phyloP scores from a whole-genome alignment of 2,797 vertebrate species.

The Sebastes nivosus region DNA sequence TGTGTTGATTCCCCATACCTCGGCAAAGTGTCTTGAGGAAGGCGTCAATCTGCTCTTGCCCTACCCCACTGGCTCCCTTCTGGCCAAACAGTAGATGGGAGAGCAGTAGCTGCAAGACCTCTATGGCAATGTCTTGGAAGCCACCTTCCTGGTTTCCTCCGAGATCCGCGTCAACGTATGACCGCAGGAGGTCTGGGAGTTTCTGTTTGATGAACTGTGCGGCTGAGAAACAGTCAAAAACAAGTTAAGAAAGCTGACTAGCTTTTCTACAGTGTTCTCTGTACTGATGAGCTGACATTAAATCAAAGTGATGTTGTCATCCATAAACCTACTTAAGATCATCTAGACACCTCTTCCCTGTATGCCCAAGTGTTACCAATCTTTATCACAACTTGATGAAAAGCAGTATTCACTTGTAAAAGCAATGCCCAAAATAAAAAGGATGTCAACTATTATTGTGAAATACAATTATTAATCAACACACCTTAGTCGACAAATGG shows the following conservation, averaged over 20 bases:
- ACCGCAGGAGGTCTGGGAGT: slow-evolving; percentile 97
- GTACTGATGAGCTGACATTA: not conserved
- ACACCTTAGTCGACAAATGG: not conserved
- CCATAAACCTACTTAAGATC: not conserved
- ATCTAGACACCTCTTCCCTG: not conserved
- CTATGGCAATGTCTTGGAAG: slow-evolving; percentile 99
- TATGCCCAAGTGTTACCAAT: not conserved
- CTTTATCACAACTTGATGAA: not conserved
- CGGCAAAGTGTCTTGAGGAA: slow-evolving; percentile 99
- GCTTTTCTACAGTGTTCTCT: not conserved
- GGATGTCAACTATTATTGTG: not conserved
- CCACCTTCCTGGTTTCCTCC: slow-evolving; percentile 99
- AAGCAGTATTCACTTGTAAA: not conserved
- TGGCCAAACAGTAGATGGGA: slow-evolving; percentile 99
- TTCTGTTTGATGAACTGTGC: slow-evolving; percentile 99
- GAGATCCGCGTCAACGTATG: slow-evolving; percentile 98
- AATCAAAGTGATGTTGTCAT: not conserved
- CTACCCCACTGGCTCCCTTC: slow-evolving; percentile 98
- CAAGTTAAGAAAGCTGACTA: not conserved
- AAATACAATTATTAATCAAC: not conserved
- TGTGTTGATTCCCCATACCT: slow-evolving; percentile 80
- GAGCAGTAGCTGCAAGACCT: slow-evolving; percentile 99
- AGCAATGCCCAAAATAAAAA: not conserved
- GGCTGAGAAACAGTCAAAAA: slow-evolving; percentile 76
- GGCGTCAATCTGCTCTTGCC: slow-evolving; percentile 98